Base-by-base conservation (phyloP, 2,888 invertebrate species). In the Drosophila neonasuta region DNA sequence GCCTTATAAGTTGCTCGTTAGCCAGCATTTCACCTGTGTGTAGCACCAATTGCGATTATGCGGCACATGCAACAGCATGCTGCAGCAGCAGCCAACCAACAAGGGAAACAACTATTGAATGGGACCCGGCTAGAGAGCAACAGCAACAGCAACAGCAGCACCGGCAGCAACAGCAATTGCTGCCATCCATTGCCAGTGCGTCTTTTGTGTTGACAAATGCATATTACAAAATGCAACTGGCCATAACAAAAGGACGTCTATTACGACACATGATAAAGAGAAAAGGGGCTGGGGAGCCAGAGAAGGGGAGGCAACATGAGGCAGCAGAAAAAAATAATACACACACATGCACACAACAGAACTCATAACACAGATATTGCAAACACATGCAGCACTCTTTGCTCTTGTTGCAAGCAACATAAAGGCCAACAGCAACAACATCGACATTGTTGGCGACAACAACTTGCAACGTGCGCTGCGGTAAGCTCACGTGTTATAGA, bases 131-230 rank as follows among this genome's bases (percentile, higher is more conserved):
- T 24, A 54, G 29, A 45, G 44, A 24, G 17, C 13, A 34, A 4
- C 11, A 32, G 30, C 6, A 20, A 24, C 17, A 17, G 17, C 17
- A 17, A 17, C 20, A 20, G 15, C 32, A 32, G 29, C n/a, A 13
- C 39, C 3, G 13, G 51, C 9, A 17, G 39, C 13, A 24, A 50
- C 32, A 50, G 58, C 42, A 58, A 70, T 41, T 64, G 55, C 65
- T 65, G 59, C 41, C 36, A 56, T 56, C 48, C 15, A 61, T 58
- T 69, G 67, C 56, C 49, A 34, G 63, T 56, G 73, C 59, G 77
- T 68, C 73, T 77, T 74, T 66, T 72, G 81, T 78, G 84, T 84
- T 79, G 84, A 79, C 84, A 79, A 84, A 79, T 79, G 84, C 81
- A 84, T 81, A 79, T 84, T 76, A 75, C 79, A 78, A 68, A 72